Percentiles rank a stretch among this genome's conserved stretches.
These are phyloP conservation scores for Mesochorus sp. DNA, from an alignment of 2,888 invertebrate species.

Conservation along the genomic window DNA sequence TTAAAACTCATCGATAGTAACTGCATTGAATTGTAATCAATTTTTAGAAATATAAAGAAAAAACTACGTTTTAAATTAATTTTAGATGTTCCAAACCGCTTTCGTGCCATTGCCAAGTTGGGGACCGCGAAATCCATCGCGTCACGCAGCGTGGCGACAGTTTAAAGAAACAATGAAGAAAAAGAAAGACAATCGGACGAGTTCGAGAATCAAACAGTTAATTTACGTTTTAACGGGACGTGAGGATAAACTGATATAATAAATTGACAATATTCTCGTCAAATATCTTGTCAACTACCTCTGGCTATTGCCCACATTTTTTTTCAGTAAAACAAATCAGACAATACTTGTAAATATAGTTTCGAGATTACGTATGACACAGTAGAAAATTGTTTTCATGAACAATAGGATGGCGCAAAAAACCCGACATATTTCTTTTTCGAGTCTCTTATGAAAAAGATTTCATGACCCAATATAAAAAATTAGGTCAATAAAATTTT, in stretches of 20 bases:
- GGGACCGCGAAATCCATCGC: conserved; percentile 78
- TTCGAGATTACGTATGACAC: no score
- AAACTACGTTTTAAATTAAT: conserved; percentile 10
- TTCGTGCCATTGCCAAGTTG: conserved; percentile 78
- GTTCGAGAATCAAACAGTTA: conserved; percentile 64
- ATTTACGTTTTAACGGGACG: conserved; percentile 61
- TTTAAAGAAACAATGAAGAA: conserved; percentile 74
- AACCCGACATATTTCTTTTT: no score
- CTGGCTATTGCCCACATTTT: conserved; percentile 21
- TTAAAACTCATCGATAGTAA: background rate
- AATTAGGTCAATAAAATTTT: no score
- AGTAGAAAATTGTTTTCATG: no score
- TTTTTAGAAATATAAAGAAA: background rate
- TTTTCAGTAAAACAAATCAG: background rate
- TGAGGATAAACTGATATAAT: conserved; percentile 66
- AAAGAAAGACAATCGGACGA: conserved; percentile 62
- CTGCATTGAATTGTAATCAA: conserved; percentile 4
- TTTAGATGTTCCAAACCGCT: conserved; percentile 75
- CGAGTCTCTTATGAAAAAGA: no score
- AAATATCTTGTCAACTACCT: conserved; percentile 34
- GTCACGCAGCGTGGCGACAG: conserved; percentile 78
- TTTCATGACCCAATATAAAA: no score
- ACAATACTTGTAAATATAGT: background rate
- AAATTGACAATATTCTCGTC: background rate
- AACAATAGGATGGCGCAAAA: no score